phyloP scores from a whole-genome alignment of 2,888 invertebrate genomes.

The Ferdinandea cuprea region DNA sequence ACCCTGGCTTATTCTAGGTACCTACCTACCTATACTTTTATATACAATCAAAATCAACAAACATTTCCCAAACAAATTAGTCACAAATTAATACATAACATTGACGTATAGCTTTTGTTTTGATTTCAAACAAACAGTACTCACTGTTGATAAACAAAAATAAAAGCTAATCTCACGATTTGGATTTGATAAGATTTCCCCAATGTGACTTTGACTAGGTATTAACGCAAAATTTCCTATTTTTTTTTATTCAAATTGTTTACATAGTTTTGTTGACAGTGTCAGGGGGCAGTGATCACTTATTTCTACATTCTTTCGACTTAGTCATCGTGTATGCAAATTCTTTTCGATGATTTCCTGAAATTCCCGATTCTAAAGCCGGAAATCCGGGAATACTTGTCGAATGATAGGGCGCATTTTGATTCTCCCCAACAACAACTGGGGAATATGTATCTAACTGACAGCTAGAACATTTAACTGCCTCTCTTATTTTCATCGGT shows the following conservation, averaged over 20 bases:
- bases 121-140: conserved; percentile 30
- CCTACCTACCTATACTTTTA: background rate
- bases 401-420: conserved; percentile 6
- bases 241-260: background rate
- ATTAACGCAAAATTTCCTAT: background rate
- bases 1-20: background rate
- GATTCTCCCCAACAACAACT: background rate
- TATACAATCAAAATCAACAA: background rate
- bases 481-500: too few relatives aligned
- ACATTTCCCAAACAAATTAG: conserved; percentile 20
- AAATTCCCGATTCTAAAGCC: conserved; percentile 57
- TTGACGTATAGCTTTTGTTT: conserved; percentile 16
- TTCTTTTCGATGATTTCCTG: conserved; percentile 40
- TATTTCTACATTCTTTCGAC: conserved; percentile 19
- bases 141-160: conserved; percentile 43
- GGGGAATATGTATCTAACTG: too few relatives aligned
- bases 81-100: conserved; percentile 36
- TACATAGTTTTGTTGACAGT: conserved; percentile 10
- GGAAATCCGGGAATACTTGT: conserved; percentile 58
- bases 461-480: too few relatives aligned
- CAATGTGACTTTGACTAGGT: conserved; percentile 26
- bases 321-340: conserved; percentile 35
- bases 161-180: conserved; percentile 27
- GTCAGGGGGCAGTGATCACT: conserved; percentile 21
- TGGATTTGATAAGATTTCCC: conserved; percentile 20